Percentiles rank a stretch among this genome's conserved stretches.
Evolutionary conservation across 2,113 vertebrate genomes (phyloP).

Genomic region (Albula goreensis): DNA sequence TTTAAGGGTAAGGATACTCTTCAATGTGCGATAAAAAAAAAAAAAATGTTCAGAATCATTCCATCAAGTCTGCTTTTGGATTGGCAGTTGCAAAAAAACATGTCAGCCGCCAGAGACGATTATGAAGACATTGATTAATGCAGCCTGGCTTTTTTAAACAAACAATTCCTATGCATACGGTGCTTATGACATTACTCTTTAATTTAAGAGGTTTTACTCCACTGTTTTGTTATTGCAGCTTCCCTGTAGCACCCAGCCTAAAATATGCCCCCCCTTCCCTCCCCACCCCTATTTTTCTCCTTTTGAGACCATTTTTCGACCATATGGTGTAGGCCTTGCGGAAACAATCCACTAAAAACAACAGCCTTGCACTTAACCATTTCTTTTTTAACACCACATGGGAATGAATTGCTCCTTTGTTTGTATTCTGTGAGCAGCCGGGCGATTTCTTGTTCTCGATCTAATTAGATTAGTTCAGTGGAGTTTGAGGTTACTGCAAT

Average conservation of each 20-base stretch:
- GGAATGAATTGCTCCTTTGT: slow-evolving; percentile 51
- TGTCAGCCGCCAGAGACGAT: slow-evolving; percentile 40
- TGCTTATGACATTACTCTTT: slow-evolving; percentile 41
- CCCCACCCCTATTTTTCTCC: slow-evolving; percentile 28
- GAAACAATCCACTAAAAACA: slow-evolving; percentile 58
- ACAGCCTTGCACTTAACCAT: slow-evolving; percentile 47
- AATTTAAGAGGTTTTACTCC: slow-evolving; percentile 39
- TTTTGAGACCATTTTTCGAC: slow-evolving; percentile 42
- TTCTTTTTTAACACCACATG: slow-evolving; percentile 38
- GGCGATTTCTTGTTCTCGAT: slow-evolving; percentile 38
- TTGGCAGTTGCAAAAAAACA: slow-evolving; percentile 23
- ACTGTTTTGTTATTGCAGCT: slow-evolving; percentile 53
- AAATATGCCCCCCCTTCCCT: not conserved
- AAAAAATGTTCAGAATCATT: slow-evolving; percentile 19
- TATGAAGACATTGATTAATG: slow-evolving; percentile 50
- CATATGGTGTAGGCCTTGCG: slow-evolving; percentile 50
- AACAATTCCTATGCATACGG: slow-evolving; percentile 44
- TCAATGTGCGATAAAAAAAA: not conserved
- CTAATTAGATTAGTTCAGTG: slow-evolving; percentile 47
- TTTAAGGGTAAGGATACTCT: not conserved
- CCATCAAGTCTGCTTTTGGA: slow-evolving; percentile 33
- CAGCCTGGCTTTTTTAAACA: slow-evolving; percentile 48
- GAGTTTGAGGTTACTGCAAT: slow-evolving; percentile 36
- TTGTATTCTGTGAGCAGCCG: slow-evolving; percentile 33
- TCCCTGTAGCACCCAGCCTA: slow-evolving; percentile 33